Base-by-base conservation (phyloP, 2,113 vertebrate genomes). In the Lampris incognitus region DNA sequence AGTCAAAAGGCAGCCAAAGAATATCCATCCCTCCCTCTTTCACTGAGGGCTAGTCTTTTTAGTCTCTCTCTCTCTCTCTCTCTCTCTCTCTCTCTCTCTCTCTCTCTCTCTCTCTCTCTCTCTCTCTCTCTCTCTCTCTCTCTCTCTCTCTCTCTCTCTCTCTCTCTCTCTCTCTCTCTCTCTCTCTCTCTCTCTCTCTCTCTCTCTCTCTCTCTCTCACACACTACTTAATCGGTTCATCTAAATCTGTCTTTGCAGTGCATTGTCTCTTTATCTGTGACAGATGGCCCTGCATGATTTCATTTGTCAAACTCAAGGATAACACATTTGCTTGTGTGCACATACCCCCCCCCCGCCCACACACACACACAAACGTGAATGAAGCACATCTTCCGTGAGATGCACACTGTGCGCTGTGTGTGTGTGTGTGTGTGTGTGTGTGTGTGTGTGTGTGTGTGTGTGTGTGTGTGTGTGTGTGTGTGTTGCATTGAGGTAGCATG, bases 261-360 rank as follows among this genome's bases (percentile, higher is more conserved):
- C 73, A 68, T 24, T 24, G 24, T 24, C 72, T 67, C 38, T 39
- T 9, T 63, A 9, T 65, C 72, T 68, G 66, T 72, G 78, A 87
- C 88, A 90, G 90, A 87, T 90, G 90, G 87, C 76, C 57, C 79
- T 51, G 85, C 77, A 83, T 85, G 82, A 81, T 74, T 86, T 86
- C 79, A 85, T 83, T 80, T 71, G 11, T 85, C 85, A 78, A 52
- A 71, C 6, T 1, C 9, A 2, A 38, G 66, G 71, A 57, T 60
- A 49, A n/a, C 71, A 44, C 79, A 49, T 55, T 13, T 46, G 7
- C 8, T 44, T 37, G 38, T 41, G 24, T 39, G 2, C 13, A 13
- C 55, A 51, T 41, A 36, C 40, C n/a, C 24, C 38, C 24, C 38
- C 40, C 39, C 49, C 41, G 6, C 58, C 38, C 40, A 40, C n/a